phyloP scores from a whole-genome alignment of 1,140 invertebrate species.

The Drosophila paulistorum region DNA sequence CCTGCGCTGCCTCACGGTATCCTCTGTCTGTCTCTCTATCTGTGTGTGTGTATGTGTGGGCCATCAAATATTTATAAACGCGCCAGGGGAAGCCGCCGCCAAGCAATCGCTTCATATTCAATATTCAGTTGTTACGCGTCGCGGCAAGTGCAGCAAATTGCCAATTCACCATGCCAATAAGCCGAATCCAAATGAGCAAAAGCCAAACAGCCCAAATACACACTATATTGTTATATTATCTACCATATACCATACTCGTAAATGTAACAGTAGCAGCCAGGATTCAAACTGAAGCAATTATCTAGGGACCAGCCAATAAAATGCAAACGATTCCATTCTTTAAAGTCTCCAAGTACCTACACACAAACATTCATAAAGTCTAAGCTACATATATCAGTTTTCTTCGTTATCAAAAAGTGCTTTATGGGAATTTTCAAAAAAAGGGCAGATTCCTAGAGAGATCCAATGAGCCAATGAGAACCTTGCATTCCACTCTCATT shows the following conservation, averaged over 20 bases:
- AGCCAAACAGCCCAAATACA: conserved; percentile 3
- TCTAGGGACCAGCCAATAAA: too few species aligned
- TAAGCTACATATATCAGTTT: too few species aligned
- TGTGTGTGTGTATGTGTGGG: conserved; percentile 14
- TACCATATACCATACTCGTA: conserved; percentile 45
- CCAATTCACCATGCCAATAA: conserved; percentile 62
- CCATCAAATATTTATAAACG: conserved; percentile 59
- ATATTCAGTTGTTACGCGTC: conserved; percentile 62
- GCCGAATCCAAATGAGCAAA: conserved; percentile 58
- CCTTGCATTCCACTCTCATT: too few species aligned
- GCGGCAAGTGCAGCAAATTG: conserved; percentile 61
- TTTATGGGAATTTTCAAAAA: too few species aligned
- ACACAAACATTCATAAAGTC: too few species aligned
- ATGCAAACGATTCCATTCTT: too few species aligned
- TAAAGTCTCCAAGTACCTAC: too few species aligned
- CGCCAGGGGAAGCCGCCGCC: conserved; percentile 55
- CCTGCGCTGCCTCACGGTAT: too few species aligned
- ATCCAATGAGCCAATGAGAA: too few species aligned
- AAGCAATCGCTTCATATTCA: conserved; percentile 63
- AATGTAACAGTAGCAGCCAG: conserved; percentile 43
- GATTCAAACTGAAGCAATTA: background rate
- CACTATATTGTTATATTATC: conserved; percentile 3
- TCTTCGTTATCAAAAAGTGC: too few species aligned
- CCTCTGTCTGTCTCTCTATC: background rate
- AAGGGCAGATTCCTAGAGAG: too few species aligned